Conservation (phyloP, 2,888 invertebrate genomes). For the Eupithecia insigniata region DNA sequence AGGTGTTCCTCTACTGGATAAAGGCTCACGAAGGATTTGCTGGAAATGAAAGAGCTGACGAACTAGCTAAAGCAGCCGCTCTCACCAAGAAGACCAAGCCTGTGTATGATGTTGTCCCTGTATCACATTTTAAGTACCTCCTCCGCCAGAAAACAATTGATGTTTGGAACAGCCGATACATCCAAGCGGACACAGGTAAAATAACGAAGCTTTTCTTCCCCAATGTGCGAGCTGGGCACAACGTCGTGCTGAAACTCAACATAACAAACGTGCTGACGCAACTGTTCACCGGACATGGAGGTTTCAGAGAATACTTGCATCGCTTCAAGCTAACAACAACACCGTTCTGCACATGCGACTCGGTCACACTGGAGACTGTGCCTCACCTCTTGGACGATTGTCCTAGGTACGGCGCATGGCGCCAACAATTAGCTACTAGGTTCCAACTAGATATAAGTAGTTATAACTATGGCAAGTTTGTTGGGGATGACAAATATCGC, state of each 20-base stretch:
- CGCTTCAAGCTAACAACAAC: neutral
- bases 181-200: neutral
- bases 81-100: neutral
- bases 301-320: neutral
- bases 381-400: neutral
- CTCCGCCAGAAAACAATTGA: neutral
- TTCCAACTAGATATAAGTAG: neutral
- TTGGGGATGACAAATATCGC: neutral
- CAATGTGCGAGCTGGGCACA: neutral
- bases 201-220: conserved; percentile 1
- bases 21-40: conserved; percentile 2
- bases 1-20: neutral
- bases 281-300: conserved; percentile 6
- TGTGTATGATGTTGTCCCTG: neutral
- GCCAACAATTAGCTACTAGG: neutral
- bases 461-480: neutral
- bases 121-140: neutral
- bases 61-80: neutral
- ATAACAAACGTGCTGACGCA: neutral
- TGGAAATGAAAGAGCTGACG: neutral
- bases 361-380: neutral
- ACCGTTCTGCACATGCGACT: neutral
- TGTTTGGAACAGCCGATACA: neutral
- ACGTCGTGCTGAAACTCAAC: neutral
- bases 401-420: neutral